Conservation (phyloP, 2,888 invertebrate genomes). For the Polydesmus complanatus region DNA sequence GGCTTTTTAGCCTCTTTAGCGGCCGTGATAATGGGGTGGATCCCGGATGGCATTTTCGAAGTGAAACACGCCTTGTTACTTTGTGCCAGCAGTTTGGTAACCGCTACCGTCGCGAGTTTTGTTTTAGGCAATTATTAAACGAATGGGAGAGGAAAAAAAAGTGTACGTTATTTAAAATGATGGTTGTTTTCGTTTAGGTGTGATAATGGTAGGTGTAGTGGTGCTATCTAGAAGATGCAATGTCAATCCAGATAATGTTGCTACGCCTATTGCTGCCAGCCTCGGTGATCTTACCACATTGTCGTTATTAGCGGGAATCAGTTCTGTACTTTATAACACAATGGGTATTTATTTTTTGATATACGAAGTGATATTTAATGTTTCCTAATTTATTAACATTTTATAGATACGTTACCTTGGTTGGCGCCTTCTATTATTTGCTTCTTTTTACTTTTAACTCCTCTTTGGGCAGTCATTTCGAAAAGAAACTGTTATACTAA, state of each 20-base stretch:
- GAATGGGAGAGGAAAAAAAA: background rate
- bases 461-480: conserved; percentile 67
- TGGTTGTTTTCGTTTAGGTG: conserved; percentile 39
- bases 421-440: conserved; percentile 54
- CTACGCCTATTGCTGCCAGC: conserved; percentile 83
- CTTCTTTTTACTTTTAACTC: conserved; percentile 54
- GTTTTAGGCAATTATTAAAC: conserved; percentile 48
- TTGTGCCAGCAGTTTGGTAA: conserved; percentile 69
- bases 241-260: conserved; percentile 85
- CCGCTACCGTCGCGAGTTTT: conserved; percentile 77
- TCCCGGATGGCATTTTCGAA: conserved; percentile 42
- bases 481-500: conserved; percentile 63
- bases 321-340: conserved; percentile 52
- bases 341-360: conserved; percentile 43
- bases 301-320: conserved; percentile 63
- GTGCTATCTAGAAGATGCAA: conserved; percentile 58
- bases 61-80: conserved; percentile 46
- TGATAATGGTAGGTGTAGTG: conserved; percentile 74
- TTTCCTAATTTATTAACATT: conserved; percentile 1
- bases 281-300: conserved; percentile 79
- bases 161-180: background rate
- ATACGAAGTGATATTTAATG: background rate
- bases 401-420: conserved; percentile 44
- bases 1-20: conserved; percentile 37
- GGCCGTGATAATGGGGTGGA: conserved; percentile 37